Conservation (phyloP, 2,888 invertebrate species). For the Lypha dubia region DNA sequence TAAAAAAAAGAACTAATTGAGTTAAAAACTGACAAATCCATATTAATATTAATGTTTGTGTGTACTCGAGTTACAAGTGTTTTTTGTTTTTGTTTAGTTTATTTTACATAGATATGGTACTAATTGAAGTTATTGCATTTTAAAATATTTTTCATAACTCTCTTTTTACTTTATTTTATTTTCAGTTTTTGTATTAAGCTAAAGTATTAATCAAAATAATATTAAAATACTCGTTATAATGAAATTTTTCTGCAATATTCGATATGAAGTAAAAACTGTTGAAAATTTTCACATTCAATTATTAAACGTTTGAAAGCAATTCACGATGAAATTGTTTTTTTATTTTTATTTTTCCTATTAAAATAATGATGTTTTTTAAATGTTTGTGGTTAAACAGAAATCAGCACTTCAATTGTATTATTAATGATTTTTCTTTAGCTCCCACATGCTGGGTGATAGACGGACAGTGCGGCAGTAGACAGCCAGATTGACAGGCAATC, state of each 20-base stretch:
- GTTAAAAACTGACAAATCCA: constrained; percentile 30
- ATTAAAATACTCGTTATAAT: background rate
- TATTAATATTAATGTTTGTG: background rate
- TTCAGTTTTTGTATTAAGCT: background rate
- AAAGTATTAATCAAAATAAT: background rate
- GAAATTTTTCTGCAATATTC: background rate
- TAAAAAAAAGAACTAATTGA: constrained; percentile 33
- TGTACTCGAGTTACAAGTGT: too few species aligned
- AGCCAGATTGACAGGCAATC: too few species aligned
- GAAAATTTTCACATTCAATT: background rate
- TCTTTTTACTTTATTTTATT: background rate
- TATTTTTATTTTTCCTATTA: background rate
- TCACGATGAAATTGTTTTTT: too few species aligned
- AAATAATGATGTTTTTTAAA: background rate
- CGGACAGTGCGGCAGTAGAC: background rate
- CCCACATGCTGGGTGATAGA: background rate
- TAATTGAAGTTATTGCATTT: constrained; percentile 44
- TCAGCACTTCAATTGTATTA: background rate
- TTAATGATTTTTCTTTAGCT: background rate
- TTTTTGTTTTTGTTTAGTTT: background rate
- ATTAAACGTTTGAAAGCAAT: background rate
- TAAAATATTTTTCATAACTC: constrained; percentile 33
- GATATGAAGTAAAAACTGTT: background rate
- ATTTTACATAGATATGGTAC: constrained; percentile 30
- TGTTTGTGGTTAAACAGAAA: constrained; percentile 6